Conservation (phyloP, 2,888 invertebrate species). For the Troilus luridus region DNA sequence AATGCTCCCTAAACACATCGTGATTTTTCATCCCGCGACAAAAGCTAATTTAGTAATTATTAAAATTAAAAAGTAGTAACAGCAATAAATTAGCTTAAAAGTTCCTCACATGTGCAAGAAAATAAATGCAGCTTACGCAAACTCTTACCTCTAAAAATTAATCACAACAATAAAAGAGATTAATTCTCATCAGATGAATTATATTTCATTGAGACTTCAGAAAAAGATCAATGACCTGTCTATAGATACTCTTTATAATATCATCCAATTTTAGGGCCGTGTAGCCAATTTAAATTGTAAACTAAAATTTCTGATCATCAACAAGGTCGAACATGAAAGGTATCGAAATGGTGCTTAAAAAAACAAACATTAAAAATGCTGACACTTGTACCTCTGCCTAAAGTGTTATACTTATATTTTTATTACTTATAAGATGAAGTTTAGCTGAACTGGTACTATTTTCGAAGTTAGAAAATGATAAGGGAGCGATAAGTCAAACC, state of each 20-base stretch:
- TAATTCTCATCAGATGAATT: not conserved
- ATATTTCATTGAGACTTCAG: not conserved
- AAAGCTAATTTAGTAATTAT: too few relatives aligned
- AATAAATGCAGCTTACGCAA: too few relatives aligned
- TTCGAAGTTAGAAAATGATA: not conserved
- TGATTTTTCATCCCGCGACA: too few relatives aligned
- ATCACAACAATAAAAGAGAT: too few relatives aligned
- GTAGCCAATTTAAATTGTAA: not conserved
- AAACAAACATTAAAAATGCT: not conserved
- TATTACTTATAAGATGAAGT: not conserved
- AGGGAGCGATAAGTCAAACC: not conserved
- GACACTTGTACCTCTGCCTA: not conserved
- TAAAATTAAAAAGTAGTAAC: too few relatives aligned
- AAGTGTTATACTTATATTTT: not conserved
- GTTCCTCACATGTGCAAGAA: too few relatives aligned
- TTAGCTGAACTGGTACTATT: not conserved
- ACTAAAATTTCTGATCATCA: not conserved
- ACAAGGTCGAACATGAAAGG: not conserved
- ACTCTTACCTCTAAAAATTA: too few relatives aligned
- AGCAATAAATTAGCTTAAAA: too few relatives aligned
- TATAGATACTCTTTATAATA: not conserved
- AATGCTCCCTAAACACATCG: too few relatives aligned
- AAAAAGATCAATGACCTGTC: not conserved
- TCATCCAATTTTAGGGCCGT: not conserved
- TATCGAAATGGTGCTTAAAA: not conserved